Conservation (phyloP, 2,888 invertebrate genomes). For the Rhagonycha lutea region DNA sequence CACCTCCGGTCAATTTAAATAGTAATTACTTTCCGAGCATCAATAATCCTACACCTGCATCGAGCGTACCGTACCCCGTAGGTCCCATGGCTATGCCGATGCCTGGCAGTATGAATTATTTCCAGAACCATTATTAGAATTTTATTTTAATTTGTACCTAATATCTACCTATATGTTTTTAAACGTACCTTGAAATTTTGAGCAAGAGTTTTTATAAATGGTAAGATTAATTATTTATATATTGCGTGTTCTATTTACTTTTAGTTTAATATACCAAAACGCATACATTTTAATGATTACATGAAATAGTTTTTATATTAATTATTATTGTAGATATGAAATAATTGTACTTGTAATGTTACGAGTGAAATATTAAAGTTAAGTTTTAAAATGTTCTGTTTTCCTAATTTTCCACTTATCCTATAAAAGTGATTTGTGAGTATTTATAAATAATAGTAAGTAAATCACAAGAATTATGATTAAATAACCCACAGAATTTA, state of each 20-base stretch:
- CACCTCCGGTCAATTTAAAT: conserved; percentile 50
- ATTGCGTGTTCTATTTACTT: neutral
- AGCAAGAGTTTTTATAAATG: neutral
- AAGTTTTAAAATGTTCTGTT: neutral
- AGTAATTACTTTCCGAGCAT: conserved; percentile 57
- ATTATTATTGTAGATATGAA: neutral
- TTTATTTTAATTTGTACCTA: neutral
- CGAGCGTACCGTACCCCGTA: conserved; percentile 67
- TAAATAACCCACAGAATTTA: neutral
- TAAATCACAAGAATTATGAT: neutral
- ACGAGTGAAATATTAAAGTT: neutral
- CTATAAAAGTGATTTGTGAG: neutral
- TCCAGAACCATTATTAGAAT: conserved; percentile 47
- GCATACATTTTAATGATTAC: neutral
- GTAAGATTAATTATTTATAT: neutral
- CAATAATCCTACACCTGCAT: conserved; percentile 46
- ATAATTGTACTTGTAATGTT: neutral
- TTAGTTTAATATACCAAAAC: neutral
- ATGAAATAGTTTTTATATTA: neutral
- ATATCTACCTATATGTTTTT: neutral
- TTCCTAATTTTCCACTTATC: neutral
- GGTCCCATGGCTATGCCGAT: conserved; percentile 80
- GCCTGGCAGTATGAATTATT: conserved; percentile 59
- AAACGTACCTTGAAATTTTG: neutral
- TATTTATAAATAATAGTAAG: neutral